Base-by-base conservation (phyloP, 2,888 invertebrate genomes). In the Polyommatus icarus region DNA sequence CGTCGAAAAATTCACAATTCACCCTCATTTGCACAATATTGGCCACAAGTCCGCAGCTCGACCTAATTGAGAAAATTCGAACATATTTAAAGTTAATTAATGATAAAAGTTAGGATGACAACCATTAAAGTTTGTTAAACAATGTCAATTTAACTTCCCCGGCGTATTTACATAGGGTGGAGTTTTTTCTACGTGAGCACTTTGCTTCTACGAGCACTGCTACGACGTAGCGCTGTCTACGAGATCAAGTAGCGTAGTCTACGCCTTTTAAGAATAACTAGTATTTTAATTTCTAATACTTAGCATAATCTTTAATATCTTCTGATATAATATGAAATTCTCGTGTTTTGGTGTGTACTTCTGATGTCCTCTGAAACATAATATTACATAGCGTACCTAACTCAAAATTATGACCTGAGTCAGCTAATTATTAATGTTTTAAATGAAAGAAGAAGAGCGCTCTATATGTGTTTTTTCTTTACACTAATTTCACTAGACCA, bases 11-110 rank as follows among this genome's bases (percentile, higher is more conserved):
- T 20, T 61, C 61, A 24, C 67, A 67, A 8, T 20, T 29, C 29
- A 32, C 29, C 29, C 67, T 32, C 67, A 67, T 67, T 67, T 18
- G 67, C 12, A 67, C 67, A 67, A 67, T 67, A 32, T 15, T 67
- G 15, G 7, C 29, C 67, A 67, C 67, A 32, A 32, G 54, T 18
- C 46, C 46, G 46, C 46, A 46, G 46, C 61, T 15, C 67, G 67
- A 67, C 67, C 67, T 32, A 67, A 67, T 67, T 67, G 67, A 67
- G 67, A 67, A 67, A 67, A 67, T 67, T 32, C 67, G 67, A 67
- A 67, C 67, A 67, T 67, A 67, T 67, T 67, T 67, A 32, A 67
- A 67, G 67, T 67, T 67, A 67, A 67, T 67, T 67, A 67, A 67
- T 67, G 67, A 67, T 67, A 32, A 67, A 67, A 67, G 67, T 67